A percentile compares a stretch with the other conserved stretches of the same genome.
phyloP scores from a whole-genome alignment of 1,140 invertebrate genomes.

The Drepana arcuata region DNA sequence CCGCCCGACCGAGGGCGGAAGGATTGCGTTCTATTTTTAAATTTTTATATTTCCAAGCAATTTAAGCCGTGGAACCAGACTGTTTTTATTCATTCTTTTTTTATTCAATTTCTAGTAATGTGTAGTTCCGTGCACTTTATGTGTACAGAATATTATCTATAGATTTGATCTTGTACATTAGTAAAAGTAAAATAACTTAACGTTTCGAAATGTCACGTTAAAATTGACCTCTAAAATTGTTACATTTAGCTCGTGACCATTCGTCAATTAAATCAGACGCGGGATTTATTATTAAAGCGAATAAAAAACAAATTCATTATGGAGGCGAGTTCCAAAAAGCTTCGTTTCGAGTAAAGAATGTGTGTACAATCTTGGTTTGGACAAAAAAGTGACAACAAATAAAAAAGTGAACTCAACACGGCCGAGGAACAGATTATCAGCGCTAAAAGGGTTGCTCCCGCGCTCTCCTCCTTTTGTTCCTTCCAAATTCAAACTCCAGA shows the following conservation, averaged over 20 bases:
- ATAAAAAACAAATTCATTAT: slow-evolving; percentile 63
- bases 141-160: too few species aligned
- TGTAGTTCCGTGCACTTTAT: too few species aligned
- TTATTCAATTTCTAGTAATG: slow-evolving; percentile 10
- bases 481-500: slow-evolving; percentile 67
- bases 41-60: slow-evolving; percentile 65
- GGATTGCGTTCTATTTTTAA: slow-evolving; percentile 70
- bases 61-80: slow-evolving; percentile 38
- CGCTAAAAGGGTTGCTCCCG: slow-evolving; percentile 71
- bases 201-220: slow-evolving; percentile 30
- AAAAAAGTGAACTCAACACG: slow-evolving; percentile 59
- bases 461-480: slow-evolving; percentile 66
- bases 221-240: slow-evolving; percentile 45
- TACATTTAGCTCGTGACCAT: slow-evolving; percentile 54
- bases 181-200: too few species aligned
- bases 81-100: slow-evolving; percentile 33
- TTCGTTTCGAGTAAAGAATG: slow-evolving; percentile 70
- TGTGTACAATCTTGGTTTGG: slow-evolving; percentile 68
- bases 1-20: slow-evolving; percentile 62
- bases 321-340: slow-evolving; percentile 61
- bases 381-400: slow-evolving; percentile 70
- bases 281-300: slow-evolving; percentile 54
- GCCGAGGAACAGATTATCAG: slow-evolving; percentile 70
- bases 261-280: slow-evolving; percentile 65
- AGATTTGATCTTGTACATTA: too few species aligned